Evolutionary conservation across 2,113 vertebrate genomes (phyloP).

Genomic region (Actinemys pallida): DNA sequence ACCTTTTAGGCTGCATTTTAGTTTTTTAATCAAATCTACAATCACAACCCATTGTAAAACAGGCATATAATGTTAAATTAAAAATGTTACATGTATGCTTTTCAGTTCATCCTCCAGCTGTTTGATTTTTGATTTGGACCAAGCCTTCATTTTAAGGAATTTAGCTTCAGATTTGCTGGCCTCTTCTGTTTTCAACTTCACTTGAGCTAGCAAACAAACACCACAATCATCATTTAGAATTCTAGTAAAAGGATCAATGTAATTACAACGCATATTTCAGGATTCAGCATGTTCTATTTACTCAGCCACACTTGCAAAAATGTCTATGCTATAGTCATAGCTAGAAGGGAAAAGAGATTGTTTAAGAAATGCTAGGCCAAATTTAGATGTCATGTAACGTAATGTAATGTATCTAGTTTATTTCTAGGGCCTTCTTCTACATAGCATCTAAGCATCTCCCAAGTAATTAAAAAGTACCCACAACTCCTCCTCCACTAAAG

Average conservation of each 20-base stretch:
- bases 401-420: not conserved
- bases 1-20: not conserved
- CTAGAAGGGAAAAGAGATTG: not conserved
- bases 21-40: not conserved
- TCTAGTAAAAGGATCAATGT: not conserved
- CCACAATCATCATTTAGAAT: not conserved
- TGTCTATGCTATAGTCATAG: not conserved
- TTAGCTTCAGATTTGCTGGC: conserved; percentile 90
- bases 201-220: conserved; percentile 76
- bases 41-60: not conserved
- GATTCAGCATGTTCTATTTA: not conserved
- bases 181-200: conserved; percentile 87
- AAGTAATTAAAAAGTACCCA: not conserved
- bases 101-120: conserved; percentile 90
- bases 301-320: not conserved
- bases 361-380: not conserved
- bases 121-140: conserved; percentile 89
- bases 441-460: not conserved
- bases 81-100: conserved; percentile 75
- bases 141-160: conserved; percentile 93
- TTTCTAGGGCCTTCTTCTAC: not conserved
- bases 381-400: not conserved
- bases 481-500: not conserved
- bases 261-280: not conserved
- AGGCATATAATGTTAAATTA: not conserved